These are phyloP conservation scores for Catocala nupta DNA, from an alignment of 2,888 invertebrate species.

Conservation along the genomic window DNA sequence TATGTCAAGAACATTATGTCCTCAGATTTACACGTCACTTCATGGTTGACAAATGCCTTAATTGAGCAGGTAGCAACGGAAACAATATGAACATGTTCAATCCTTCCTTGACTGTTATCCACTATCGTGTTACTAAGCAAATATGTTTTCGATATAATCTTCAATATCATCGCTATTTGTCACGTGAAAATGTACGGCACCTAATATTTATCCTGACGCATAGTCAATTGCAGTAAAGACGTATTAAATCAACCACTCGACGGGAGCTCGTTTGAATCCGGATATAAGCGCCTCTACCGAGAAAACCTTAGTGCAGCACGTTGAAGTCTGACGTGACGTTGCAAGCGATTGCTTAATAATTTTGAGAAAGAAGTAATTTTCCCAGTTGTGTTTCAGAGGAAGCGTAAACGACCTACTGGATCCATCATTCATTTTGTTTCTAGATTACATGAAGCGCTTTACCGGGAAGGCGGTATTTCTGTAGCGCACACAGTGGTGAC, in stretches of 20 bases:
- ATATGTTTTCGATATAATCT: slow-evolving; percentile 26
- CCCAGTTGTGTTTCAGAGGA: slow-evolving; percentile 49
- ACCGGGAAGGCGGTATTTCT: slow-evolving; percentile 72
- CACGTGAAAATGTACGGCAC: slow-evolving; percentile 12
- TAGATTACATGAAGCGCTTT: slow-evolving; percentile 57
- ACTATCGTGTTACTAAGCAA: slow-evolving; percentile 39
- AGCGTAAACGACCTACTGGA: slow-evolving; percentile 54
- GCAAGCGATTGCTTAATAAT: slow-evolving; percentile 20
- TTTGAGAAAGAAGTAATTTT: slow-evolving; percentile 40
- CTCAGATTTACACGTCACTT: slow-evolving; percentile 38
- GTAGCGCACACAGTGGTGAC: slow-evolving; percentile 58
- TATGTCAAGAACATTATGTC: slow-evolving; percentile 67
- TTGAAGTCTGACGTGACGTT: not conserved
- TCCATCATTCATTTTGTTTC: slow-evolving; percentile 35
- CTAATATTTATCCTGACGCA: slow-evolving; percentile 9
- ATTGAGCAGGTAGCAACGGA: slow-evolving; percentile 28
- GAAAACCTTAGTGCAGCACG: slow-evolving; percentile 6
- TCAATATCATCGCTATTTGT: slow-evolving; percentile 26
- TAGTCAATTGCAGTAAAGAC: slow-evolving; percentile 15
- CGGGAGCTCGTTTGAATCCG: slow-evolving; percentile 17
- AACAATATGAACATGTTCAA: slow-evolving; percentile 9
- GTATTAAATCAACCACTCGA: slow-evolving; percentile 20
- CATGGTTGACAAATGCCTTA: slow-evolving; percentile 46
- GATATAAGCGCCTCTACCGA: slow-evolving; percentile 29
- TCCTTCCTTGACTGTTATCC: slow-evolving; percentile 25